A percentile compares a stretch with the other conserved stretches of the same genome.
Evolutionary conservation across 2,797 vertebrate genomes (phyloP).

Genomic region (Xenopus petersii): DNA sequence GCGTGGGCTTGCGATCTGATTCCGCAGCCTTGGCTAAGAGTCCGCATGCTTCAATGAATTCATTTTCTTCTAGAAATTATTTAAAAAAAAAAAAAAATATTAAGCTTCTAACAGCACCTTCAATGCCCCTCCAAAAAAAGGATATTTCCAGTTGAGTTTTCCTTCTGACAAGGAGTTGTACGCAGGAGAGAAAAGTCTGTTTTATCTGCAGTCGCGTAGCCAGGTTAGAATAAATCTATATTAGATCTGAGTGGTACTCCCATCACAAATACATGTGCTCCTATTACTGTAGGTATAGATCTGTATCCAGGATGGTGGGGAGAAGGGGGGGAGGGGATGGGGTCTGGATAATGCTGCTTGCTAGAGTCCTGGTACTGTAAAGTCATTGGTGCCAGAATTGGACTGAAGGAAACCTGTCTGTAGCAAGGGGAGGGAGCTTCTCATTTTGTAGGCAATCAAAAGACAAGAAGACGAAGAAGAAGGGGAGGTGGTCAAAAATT

Average conservation of each 20-base stretch:
- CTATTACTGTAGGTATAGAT: conserved; percentile 34
- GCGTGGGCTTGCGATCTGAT: conserved; percentile 17
- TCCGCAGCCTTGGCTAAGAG: conserved; percentile 23
- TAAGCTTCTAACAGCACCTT: conserved; percentile 1
- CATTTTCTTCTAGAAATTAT: conserved; percentile 14
- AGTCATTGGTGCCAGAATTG: conserved; percentile 39
- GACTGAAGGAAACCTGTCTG: conserved; percentile 33
- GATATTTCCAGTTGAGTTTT: conserved; percentile 20
- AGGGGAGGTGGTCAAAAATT: conserved; percentile 3
- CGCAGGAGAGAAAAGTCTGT: conserved; percentile 11
- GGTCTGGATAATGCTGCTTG: conserved; percentile 32
- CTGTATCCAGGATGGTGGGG: conserved; percentile 34
- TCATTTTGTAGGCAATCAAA: conserved; percentile 34
- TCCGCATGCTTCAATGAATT: conserved; percentile 36
- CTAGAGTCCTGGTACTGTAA: conserved; percentile 40
- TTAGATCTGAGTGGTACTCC: conserved; percentile 32
- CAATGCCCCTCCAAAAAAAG: not conserved
- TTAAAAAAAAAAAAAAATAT: not conserved
- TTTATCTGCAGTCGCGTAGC: conserved; percentile 6
- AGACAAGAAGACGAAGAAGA: conserved; percentile 9
- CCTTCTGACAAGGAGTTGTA: conserved; percentile 3
- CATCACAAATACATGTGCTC: conserved; percentile 16
- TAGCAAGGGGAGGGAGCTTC: conserved; percentile 17
- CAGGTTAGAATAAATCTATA: conserved; percentile 5
- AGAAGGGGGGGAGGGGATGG: conserved; percentile 29